These are phyloP conservation scores for Heterocephalus glaber DNA, from an alignment of 2,113 vertebrate species.

Conservation along the genomic window DNA sequence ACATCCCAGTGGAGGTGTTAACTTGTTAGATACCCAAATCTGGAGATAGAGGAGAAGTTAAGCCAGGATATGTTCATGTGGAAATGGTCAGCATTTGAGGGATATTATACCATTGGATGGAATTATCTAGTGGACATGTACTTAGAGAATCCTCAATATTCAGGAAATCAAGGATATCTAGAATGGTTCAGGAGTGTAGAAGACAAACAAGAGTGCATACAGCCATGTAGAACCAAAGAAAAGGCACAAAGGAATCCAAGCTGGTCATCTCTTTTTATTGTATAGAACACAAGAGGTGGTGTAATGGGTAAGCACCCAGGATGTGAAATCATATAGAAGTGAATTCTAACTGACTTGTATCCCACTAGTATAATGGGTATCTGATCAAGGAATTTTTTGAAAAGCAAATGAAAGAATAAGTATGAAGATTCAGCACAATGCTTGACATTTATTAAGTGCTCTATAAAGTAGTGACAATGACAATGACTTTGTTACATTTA, in stretches of 20 bases:
- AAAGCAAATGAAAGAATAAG: neutral
- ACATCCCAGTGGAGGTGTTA: neutral
- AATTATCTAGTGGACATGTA: neutral
- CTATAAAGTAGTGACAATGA: neutral
- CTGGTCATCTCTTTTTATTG: rapidly evolving
- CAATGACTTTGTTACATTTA: neutral
- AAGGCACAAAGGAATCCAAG: neutral
- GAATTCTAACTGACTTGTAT: neutral
- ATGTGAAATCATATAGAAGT: neutral
- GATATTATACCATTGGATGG: neutral
- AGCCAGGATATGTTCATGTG: neutral
- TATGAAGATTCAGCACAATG: neutral
- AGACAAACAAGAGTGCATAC: neutral
- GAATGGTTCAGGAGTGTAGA: neutral
- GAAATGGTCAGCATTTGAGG: neutral
- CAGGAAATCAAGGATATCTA: neutral
- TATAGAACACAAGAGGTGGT: no score
- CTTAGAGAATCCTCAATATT: neutral
- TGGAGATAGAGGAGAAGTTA: neutral
- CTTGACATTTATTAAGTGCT: neutral
- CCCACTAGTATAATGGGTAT: neutral
- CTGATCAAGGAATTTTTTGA: neutral
- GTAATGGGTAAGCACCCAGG: neutral
- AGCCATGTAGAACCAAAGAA: neutral
- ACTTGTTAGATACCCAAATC: neutral